Conservation (phyloP, 2,888 invertebrate genomes). For the Phalera bucephala region DNA sequence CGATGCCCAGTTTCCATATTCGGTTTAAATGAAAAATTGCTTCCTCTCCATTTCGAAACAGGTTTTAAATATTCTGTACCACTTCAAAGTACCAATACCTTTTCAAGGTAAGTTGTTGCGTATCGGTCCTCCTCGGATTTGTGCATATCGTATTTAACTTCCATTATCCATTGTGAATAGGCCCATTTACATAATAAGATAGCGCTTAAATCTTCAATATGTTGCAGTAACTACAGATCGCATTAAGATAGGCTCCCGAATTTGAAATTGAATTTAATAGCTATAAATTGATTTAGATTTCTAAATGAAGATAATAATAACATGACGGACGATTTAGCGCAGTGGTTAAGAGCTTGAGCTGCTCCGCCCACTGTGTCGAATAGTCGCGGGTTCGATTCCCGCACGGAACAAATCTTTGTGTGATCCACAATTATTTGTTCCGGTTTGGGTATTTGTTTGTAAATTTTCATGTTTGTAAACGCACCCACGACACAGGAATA, state of each 20-base stretch:
- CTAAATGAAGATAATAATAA: too few species aligned
- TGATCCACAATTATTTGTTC: too few species aligned
- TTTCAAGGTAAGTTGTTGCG: slow-evolving; percentile 29
- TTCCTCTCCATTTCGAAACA: slow-evolving; percentile 1
- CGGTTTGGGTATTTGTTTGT: too few species aligned
- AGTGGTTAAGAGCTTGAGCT: too few species aligned
- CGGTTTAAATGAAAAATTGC: background rate
- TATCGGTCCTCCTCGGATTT: slow-evolving; percentile 26
- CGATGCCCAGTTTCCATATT: background rate
- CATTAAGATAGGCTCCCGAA: slow-evolving; percentile 51
- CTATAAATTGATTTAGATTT: too few species aligned
- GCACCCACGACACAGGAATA: too few species aligned
- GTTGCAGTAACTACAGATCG: slow-evolving; percentile 45
- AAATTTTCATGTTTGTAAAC: too few species aligned
- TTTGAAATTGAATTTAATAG: slow-evolving; percentile 31
- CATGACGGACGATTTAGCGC: too few species aligned
- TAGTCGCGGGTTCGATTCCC: too few species aligned
- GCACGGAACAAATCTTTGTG: too few species aligned
- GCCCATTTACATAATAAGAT: slow-evolving; percentile 55
- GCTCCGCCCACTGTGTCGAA: too few species aligned
- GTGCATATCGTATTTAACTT: slow-evolving; percentile 39
- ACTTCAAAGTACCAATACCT: slow-evolving; percentile 24
- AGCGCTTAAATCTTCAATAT: slow-evolving; percentile 42
- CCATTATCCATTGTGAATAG: slow-evolving; percentile 53
- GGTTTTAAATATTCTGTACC: slow-evolving; percentile 16